phyloP scores from a whole-genome alignment of 2,888 invertebrate genomes.

The Leptinotarsa tumamoca region DNA sequence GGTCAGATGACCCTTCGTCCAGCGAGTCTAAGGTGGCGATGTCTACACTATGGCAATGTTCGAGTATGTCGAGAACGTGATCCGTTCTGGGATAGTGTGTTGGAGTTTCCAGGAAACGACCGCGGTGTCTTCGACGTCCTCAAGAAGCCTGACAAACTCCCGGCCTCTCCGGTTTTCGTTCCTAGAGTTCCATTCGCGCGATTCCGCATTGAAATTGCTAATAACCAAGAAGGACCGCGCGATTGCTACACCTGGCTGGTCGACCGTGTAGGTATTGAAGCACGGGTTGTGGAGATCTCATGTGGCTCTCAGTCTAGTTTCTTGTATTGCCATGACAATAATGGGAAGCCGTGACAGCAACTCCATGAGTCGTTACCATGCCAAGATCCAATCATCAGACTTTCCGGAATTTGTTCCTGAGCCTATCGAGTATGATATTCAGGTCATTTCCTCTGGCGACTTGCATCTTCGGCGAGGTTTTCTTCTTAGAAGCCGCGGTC shows the following conservation, averaged over 20 bases:
- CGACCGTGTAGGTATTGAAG: neutral
- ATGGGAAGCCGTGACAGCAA: neutral
- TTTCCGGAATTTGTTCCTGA: neutral
- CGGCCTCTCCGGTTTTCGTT: neutral
- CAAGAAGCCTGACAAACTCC: neutral
- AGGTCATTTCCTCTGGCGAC: too few relatives aligned
- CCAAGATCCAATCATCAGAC: neutral
- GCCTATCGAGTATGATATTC: too few relatives aligned
- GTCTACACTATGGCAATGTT: neutral
- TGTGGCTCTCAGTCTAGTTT: neutral
- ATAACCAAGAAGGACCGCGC: neutral
- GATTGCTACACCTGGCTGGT: neutral
- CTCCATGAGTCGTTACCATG: neutral
- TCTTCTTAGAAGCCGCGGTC: too few relatives aligned
- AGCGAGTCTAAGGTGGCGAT: neutral
- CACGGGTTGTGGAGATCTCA: neutral
- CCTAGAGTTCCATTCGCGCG: neutral
- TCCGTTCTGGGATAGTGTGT: neutral
- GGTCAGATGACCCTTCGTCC: constrained; percentile 15
- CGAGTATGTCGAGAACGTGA: neutral
- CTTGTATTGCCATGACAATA: neutral
- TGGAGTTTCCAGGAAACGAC: neutral
- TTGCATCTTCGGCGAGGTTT: too few relatives aligned
- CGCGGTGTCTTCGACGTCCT: neutral
- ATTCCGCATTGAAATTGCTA: neutral